phyloP scores from a whole-genome alignment of 2,113 vertebrate species.

The Saccopteryx leptura region DNA sequence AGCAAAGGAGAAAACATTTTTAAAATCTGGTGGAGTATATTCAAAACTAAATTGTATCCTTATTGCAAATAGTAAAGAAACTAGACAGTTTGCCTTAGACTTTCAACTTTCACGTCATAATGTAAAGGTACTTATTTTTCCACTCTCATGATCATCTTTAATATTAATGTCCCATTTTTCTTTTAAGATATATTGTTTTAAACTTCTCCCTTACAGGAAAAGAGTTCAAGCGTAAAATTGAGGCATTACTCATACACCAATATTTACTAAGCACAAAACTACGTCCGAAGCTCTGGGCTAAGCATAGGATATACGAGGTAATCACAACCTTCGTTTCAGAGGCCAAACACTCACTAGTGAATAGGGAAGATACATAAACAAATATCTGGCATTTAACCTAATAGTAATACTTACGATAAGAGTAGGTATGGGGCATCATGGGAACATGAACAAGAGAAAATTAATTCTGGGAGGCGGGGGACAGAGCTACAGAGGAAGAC shows the following conservation, averaged over 20 bases:
- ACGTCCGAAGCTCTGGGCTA: neutral
- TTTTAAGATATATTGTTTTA: neutral
- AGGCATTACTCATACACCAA: neutral
- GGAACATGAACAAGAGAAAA: neutral
- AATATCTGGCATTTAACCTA: neutral
- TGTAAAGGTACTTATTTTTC: neutral
- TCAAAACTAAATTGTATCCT: neutral
- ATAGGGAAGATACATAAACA: neutral
- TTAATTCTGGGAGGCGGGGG: neutral
- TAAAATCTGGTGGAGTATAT: neutral
- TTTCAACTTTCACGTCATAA: neutral
- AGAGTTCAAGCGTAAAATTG: neutral
- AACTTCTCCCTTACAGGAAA: neutral
- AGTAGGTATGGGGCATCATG: neutral
- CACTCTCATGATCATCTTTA: neutral
- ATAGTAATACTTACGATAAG: neutral
- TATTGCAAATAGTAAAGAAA: neutral
- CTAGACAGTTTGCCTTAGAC: neutral
- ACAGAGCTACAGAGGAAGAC: neutral
- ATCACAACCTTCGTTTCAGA: neutral
- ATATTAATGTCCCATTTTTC: neutral
- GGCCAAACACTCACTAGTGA: neutral
- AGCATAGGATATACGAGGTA: neutral
- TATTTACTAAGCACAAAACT: constrained; percentile 12
- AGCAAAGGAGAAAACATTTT: neutral